Evolutionary conservation across 2,797 vertebrate genomes (phyloP).

Genomic region (Lutjanus argentimaculatus): DNA sequence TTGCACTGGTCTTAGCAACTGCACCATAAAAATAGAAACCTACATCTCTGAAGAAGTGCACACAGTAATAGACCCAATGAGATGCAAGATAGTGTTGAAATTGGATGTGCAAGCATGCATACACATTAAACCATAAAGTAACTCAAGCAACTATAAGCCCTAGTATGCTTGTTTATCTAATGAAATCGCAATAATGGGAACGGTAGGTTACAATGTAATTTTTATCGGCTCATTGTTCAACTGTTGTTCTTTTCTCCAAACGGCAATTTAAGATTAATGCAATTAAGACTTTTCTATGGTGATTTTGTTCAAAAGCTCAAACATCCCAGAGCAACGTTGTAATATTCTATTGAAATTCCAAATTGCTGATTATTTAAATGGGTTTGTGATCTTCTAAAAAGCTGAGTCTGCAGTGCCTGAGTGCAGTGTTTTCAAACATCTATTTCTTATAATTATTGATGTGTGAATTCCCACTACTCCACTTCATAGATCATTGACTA

Average conservation of each 20-base stretch:
- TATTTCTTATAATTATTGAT: constrained; percentile 22
- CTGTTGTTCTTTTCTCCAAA: constrained; percentile 6
- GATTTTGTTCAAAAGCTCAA: constrained; percentile 11
- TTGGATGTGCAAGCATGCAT: constrained; percentile 4
- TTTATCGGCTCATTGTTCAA: neutral
- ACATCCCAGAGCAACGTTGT: neutral
- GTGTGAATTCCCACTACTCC: constrained; percentile 23
- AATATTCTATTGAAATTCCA: constrained; percentile 12
- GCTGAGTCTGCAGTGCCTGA: neutral
- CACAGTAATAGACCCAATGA: constrained; percentile 8
- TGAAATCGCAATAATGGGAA: neutral
- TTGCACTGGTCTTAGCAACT: constrained; percentile 14
- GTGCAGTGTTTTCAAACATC: constrained; percentile 15
- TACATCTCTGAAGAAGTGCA: constrained; percentile 6
- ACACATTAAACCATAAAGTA: neutral
- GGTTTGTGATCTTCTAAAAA: constrained; percentile 10
- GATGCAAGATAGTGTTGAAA: constrained; percentile 17
- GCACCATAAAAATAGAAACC: constrained; percentile 30
- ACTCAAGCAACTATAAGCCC: neutral
- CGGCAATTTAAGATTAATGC: neutral
- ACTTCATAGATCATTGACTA: constrained; percentile 29
- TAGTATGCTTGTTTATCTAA: constrained; percentile 5
- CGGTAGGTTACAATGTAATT: neutral
- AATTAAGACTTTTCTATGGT: neutral
- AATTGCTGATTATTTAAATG: constrained; percentile 7